Evolutionary conservation across 1,140 invertebrate species (phyloP).

Genomic region (Philotrypesis tridentata): DNA sequence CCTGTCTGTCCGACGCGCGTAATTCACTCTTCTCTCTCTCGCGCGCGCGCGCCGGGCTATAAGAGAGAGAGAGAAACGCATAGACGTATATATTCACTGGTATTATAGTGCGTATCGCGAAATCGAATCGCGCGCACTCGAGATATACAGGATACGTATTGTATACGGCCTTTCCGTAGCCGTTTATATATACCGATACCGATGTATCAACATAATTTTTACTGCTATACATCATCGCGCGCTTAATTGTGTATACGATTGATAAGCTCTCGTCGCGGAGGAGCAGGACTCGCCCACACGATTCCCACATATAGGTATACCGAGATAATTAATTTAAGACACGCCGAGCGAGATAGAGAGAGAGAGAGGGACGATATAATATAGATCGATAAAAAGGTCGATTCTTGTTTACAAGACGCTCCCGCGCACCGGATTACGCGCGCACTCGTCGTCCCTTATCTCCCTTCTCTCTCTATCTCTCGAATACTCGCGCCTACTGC

Average conservation of each 20-base stretch:
- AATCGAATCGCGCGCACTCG: too few species aligned
- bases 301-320: not conserved
- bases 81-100: too few species aligned
- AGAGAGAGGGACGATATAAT: not conserved
- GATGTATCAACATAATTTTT: too few species aligned
- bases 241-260: not conserved
- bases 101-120: too few species aligned
- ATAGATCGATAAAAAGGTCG: not conserved
- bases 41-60: too few species aligned
- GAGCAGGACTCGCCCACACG: not conserved
- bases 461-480: not conserved
- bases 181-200: too few species aligned
- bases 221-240: too few species aligned
- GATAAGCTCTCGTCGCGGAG: not conserved
- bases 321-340: too few species aligned
- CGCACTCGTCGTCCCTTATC: constrained; percentile 52
- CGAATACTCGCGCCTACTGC: constrained; percentile 14
- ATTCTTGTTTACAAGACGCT: not conserved
- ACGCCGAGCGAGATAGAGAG: too few species aligned
- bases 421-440: constrained; percentile 46
- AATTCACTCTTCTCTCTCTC: not conserved
- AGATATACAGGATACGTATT: too few species aligned
- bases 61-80: too few species aligned
- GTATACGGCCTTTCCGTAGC: too few species aligned
- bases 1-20: not conserved